These are phyloP conservation scores for Drosophila eohydei DNA, from an alignment of 2,888 invertebrate species.

Conservation along the genomic window DNA sequence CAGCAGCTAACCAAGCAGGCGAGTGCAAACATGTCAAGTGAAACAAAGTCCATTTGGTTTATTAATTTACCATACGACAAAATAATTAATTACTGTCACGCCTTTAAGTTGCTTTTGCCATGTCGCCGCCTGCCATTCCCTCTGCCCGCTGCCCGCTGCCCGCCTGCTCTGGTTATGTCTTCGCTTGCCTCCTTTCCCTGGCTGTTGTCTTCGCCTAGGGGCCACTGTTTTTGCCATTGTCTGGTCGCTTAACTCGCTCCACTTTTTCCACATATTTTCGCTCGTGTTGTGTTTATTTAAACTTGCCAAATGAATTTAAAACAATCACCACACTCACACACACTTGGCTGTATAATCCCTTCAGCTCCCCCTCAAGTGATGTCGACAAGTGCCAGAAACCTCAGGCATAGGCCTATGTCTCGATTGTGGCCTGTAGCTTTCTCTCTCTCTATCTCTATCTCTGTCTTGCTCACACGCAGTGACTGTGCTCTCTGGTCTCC, in stretches of 20 bases:
- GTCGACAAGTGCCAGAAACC: slow-evolving; percentile 69
- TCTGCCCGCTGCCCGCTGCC: background rate
- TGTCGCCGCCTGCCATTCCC: slow-evolving; percentile 19
- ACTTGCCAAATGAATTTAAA: slow-evolving; percentile 83
- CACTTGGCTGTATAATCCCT: background rate
- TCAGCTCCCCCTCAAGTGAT: slow-evolving; percentile 14
- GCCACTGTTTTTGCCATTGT: slow-evolving; percentile 45
- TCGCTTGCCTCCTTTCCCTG: background rate
- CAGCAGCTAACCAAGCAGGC: slow-evolving; percentile 39
- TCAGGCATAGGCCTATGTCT: slow-evolving; percentile 55
- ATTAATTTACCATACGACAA: slow-evolving; percentile 82
- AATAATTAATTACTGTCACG: slow-evolving; percentile 86
- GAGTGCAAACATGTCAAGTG: slow-evolving; percentile 80
- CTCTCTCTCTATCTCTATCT: slow-evolving; percentile 1
- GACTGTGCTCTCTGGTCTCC: slow-evolving; percentile 16
- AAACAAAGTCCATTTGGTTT: slow-evolving; percentile 81
- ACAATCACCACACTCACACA: slow-evolving; percentile 80
- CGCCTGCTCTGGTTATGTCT: slow-evolving; percentile 1
- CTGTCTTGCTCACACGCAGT: background rate
- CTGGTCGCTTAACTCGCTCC: slow-evolving; percentile 75
- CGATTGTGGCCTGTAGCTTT: slow-evolving; percentile 18
- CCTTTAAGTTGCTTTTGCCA: slow-evolving; percentile 81
- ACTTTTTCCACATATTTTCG: slow-evolving; percentile 73
- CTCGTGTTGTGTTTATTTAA: slow-evolving; percentile 75
- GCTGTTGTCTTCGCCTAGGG: background rate